Base-by-base conservation (phyloP, 1,140 invertebrate species). In the Cyclina sinensis region DNA sequence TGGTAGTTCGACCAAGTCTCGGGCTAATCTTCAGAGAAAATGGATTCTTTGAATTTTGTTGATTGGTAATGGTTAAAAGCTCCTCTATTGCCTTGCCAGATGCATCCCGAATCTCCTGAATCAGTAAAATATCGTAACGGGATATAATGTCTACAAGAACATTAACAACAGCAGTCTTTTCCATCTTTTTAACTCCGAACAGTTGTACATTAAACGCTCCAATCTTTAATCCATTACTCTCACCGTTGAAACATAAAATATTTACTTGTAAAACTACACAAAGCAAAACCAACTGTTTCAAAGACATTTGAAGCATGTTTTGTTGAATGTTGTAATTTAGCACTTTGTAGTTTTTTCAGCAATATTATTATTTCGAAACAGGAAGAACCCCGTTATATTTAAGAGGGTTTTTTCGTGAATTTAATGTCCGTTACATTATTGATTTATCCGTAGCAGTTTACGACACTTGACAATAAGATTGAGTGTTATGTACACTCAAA, bases 61-160 rank as follows among this genome's bases (percentile, higher is more conserved):
- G 68, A 65, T 92, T 92, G 0, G 91, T 16, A 30, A 65, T 57
- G 3, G 78, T 62, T 18, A 91, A 32, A 27, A 93, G 78, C 2
- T 43, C 35, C 48, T 89, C 73, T 24, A 94, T 83, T 16, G 90
- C 87, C 0, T 85, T 88, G n/a, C 86, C 73, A 11, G 83, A 57
- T 4, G 57, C 54, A 74, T 94, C 93, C 46, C 93, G 59, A 54
- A 94, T 94, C 76, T 94, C 93, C 74, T 93, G 92, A 16, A 94
- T 79, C 27, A 94, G 70, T 21, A 93, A 27, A 32, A 94, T 74
- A 62, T 94, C 93, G 76, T 94, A 94, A 14, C 92, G 89, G 5
- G 54, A 70, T 7, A 94, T 81, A 27, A 93, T 93, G 90, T 94
- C 88, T 16, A 91, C 54, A 5, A 93, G 80, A 32, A 88, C 76